A percentile compares a stretch with the other conserved stretches of the same genome.
phyloP scores from a whole-genome alignment of 2,797 vertebrate species.

The Coilia nasus region DNA sequence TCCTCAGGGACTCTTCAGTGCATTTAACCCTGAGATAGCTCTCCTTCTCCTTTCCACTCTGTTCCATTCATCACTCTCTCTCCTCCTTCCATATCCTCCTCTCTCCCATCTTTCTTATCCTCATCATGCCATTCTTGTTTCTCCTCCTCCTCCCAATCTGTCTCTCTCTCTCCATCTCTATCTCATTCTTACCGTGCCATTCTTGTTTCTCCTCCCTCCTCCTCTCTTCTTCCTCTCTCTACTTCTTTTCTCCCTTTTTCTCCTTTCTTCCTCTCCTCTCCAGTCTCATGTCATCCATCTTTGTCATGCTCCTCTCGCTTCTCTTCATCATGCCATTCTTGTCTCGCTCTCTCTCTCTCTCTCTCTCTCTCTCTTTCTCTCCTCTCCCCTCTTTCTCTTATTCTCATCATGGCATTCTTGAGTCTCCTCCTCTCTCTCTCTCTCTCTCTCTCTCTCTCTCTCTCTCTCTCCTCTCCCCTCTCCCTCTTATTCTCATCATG shows the following conservation, averaged over 20 bases:
- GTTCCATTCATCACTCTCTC: neutral
- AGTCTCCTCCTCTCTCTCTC: too few relatives aligned
- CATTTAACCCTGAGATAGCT: slow-evolving; percentile 1
- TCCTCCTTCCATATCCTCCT: neutral
- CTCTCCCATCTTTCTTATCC: neutral
- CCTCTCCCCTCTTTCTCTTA: too few relatives aligned
- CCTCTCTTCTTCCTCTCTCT: neutral
- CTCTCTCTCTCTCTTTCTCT: too few relatives aligned
- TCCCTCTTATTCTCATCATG: too few relatives aligned
- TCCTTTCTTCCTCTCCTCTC: neutral
- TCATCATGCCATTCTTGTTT: neutral
- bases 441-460: too few relatives aligned
- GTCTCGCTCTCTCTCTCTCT: too few relatives aligned
- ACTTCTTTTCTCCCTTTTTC: neutral
- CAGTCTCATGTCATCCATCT: neutral
- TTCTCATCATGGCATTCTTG: too few relatives aligned
- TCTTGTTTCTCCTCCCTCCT: neutral
- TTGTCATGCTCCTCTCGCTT: too few relatives aligned
- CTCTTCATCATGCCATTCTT: too few relatives aligned
- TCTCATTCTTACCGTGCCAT: too few relatives aligned
- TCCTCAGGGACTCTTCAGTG: neutral
- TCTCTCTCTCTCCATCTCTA: neutral
- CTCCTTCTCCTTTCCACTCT: neutral
- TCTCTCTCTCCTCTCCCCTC: neutral
- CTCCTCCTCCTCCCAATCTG: neutral